These are phyloP conservation scores for Oryzias woworae DNA, from an alignment of 2,113 vertebrate species.

Conservation along the genomic window DNA sequence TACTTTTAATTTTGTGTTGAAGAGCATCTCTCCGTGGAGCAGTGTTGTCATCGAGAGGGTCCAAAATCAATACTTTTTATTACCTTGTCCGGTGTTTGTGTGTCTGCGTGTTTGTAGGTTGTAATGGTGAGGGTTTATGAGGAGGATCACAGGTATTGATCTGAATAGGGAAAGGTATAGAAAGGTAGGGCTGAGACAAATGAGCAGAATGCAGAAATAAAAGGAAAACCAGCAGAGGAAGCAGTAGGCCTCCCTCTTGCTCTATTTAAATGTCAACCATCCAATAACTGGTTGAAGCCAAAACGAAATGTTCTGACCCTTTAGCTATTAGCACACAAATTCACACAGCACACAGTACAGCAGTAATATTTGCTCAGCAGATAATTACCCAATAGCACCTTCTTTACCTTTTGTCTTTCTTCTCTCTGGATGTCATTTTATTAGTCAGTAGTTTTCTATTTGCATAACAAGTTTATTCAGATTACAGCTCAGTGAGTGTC, in stretches of 20 bases:
- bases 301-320: slow-evolving; percentile 64
- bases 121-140: slow-evolving; percentile 60
- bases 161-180: slow-evolving; percentile 31
- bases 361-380: slow-evolving; percentile 49
- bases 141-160: slow-evolving; percentile 64
- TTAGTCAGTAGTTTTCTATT: slow-evolving; percentile 41
- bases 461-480: slow-evolving; percentile 26
- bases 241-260: slow-evolving; percentile 27
- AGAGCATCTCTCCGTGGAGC: slow-evolving; percentile 59
- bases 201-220: slow-evolving; percentile 13
- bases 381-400: slow-evolving; percentile 40
- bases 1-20: slow-evolving; percentile 83
- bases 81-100: slow-evolving; percentile 52
- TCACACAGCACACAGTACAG: slow-evolving; percentile 20
- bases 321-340: slow-evolving; percentile 39
- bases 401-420: slow-evolving; percentile 1
- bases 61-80: slow-evolving; percentile 86
- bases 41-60: slow-evolving; percentile 74
- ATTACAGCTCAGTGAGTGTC: slow-evolving; percentile 6
- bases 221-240: slow-evolving; percentile 27
- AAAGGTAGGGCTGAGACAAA: slow-evolving; percentile 26
- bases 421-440: slow-evolving; percentile 28
- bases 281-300: slow-evolving; percentile 56
- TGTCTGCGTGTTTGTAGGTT: slow-evolving; percentile 21
- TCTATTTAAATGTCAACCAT: slow-evolving; percentile 72